These are phyloP conservation scores for Eurystomus glaucurus DNA, from an alignment of 2,797 vertebrate species.

Conservation along the genomic window DNA sequence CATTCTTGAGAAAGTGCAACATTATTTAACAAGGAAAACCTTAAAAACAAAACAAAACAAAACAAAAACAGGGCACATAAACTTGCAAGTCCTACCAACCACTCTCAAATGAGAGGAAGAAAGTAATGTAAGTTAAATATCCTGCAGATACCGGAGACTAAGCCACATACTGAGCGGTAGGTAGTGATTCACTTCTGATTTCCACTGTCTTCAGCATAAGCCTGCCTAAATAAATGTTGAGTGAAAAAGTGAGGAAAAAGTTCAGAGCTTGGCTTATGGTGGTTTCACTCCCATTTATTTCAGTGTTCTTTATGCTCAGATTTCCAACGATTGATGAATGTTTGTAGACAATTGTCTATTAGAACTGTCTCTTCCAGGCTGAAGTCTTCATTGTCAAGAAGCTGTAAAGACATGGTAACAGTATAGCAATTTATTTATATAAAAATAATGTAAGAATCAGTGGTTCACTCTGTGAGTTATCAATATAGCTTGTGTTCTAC, in stretches of 20 bases:
- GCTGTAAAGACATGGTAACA: not conserved
- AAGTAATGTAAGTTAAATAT: not conserved
- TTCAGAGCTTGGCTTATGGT: not conserved
- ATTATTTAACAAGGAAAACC: not conserved
- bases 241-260: not conserved
- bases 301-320: not conserved
- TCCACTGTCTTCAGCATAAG: not conserved
- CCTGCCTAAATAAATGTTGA: not conserved
- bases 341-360: not conserved
- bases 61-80: fast-evolving
- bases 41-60: not conserved
- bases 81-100: not conserved
- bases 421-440: not conserved
- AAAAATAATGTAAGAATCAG: not conserved
- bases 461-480: not conserved
- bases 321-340: not conserved
- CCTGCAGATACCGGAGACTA: not conserved
- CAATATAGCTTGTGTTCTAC: not conserved
- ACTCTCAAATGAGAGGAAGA: fast-evolving
- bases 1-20: not conserved
- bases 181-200: not conserved
- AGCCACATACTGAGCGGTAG: not conserved
- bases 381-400: not conserved
- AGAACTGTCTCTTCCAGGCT: not conserved
- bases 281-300: not conserved